Conservation (phyloP, 2,113 vertebrate genomes). For the Stegastes partitus region DNA sequence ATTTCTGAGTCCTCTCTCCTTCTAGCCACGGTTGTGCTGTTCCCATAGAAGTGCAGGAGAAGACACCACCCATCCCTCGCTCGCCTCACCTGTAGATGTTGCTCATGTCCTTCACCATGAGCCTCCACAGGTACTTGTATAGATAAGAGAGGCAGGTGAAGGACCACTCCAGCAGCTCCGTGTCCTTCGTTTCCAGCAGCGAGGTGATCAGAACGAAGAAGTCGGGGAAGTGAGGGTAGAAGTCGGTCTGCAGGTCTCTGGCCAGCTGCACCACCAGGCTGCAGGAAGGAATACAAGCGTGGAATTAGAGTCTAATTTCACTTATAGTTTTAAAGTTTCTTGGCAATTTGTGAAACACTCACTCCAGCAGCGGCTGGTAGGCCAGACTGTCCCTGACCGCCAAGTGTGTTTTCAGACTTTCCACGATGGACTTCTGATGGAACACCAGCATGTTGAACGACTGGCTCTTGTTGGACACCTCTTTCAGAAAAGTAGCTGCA, state of each 20-base stretch:
- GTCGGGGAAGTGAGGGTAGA: constrained; percentile 95
- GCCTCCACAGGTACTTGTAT: constrained; percentile 97
- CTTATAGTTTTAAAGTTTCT: too few species aligned
- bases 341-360: constrained; percentile 66
- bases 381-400: constrained; percentile 90
- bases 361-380: constrained; percentile 94
- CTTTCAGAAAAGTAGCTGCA: constrained; percentile 90
- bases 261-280: constrained; percentile 96
- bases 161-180: constrained; percentile 93
- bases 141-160: constrained; percentile 96
- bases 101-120: constrained; percentile 96
- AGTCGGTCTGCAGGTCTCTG: constrained; percentile 95
- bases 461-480: constrained; percentile 92
- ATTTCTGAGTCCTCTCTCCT: too few species aligned
- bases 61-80: background rate
- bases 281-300: constrained; percentile 26
- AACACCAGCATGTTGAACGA: constrained; percentile 97
- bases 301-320: too few species aligned
- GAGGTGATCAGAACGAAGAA: constrained; percentile 92
- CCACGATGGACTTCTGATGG: constrained; percentile 91
- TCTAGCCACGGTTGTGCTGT: too few species aligned
- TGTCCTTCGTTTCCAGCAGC: constrained; percentile 94
- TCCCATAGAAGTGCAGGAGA: too few species aligned
- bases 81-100: constrained; percentile 91
- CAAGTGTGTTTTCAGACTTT: constrained; percentile 92